phyloP scores from a whole-genome alignment of 2,797 vertebrate species.

The Tarsius wallacei region DNA sequence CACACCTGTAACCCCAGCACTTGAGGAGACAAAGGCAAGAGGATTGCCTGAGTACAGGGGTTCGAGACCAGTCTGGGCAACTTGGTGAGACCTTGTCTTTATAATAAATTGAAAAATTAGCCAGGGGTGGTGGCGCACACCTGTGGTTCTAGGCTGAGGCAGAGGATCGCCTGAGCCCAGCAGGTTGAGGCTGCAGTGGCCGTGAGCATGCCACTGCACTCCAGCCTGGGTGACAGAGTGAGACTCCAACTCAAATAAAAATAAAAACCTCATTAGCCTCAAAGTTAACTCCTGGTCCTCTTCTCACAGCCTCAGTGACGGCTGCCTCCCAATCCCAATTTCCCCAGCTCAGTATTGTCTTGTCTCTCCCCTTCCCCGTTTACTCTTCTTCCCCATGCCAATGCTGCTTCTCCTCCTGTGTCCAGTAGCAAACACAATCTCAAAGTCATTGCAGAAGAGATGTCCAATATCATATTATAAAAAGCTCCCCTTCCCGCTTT shows the following conservation, averaged over 20 bases:
- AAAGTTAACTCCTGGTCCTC: neutral
- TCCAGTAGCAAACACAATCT: conserved; percentile 20
- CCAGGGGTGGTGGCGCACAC: rapidly evolving
- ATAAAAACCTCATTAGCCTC: neutral
- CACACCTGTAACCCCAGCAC: neutral
- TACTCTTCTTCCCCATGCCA: neutral
- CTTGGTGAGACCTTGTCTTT: neutral
- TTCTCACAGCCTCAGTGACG: neutral
- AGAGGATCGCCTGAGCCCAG: neutral
- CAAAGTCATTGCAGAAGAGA: neutral
- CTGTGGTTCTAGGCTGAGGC: neutral
- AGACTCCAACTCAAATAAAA: neutral
- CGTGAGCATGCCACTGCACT: neutral
- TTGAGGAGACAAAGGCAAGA: neutral
- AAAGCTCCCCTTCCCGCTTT: neutral
- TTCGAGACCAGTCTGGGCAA: neutral
- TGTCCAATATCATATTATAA: neutral
- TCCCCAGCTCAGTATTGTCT: neutral
- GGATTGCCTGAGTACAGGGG: neutral
- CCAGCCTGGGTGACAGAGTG: neutral
- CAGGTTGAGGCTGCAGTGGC: neutral
- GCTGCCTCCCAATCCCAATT: neutral
- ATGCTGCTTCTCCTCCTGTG: neutral
- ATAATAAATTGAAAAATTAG: neutral
- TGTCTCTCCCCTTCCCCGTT: neutral